Evolutionary conservation across 2,113 vertebrate genomes (phyloP).

Genomic region (Microcebus griseorufus): DNA sequence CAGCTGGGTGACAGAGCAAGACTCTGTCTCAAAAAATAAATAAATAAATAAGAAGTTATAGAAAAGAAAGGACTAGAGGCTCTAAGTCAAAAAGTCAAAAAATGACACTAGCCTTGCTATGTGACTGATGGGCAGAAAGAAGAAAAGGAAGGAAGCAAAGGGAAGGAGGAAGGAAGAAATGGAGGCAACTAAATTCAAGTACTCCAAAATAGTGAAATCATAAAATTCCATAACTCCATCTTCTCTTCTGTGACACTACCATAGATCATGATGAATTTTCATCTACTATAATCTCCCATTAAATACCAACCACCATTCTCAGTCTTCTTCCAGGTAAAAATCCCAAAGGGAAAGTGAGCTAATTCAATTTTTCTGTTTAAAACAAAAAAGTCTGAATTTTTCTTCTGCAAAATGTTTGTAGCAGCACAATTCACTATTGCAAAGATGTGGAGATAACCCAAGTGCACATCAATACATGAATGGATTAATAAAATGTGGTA

Average conservation of each 20-base stretch:
- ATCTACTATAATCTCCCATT: background rate
- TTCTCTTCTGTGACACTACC: background rate
- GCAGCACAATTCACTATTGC: no score
- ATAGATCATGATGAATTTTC: background rate
- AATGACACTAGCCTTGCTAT: background rate
- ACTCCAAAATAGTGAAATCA: background rate
- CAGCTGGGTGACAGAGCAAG: no score
- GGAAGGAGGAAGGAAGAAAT: background rate
- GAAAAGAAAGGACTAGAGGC: background rate
- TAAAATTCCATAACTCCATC: background rate
- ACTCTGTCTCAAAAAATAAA: no score
- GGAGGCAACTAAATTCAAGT: background rate
- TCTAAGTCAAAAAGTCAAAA: conserved; percentile 27
- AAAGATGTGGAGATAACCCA: no score
- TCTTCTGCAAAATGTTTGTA: no score
- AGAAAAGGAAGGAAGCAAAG: background rate
- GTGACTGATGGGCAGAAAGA: background rate
- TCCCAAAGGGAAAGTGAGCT: background rate
- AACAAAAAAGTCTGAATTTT: no score
- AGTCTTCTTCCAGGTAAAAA: background rate
- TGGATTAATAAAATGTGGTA: no score
- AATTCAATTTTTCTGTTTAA: background rate
- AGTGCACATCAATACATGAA: no score
- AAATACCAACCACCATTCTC: background rate
- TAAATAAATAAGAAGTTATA: no score